Evolutionary conservation across 2,888 invertebrate species (phyloP).

Genomic region (Lepetodrilus schrolli): DNA sequence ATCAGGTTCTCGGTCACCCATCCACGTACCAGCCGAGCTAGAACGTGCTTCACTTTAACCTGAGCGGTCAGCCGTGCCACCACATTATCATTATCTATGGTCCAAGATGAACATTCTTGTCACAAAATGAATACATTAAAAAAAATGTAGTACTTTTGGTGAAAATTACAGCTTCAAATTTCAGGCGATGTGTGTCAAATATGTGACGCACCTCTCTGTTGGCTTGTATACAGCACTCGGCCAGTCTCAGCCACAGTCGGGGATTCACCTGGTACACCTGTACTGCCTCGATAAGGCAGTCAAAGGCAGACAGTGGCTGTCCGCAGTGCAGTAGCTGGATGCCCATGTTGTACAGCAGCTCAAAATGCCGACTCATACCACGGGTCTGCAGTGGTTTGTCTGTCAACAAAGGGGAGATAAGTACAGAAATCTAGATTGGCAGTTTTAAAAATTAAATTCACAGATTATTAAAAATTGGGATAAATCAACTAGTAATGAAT

Average conservation of each 20-base stretch:
- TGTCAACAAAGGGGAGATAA: conserved; percentile 58
- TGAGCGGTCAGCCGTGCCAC: too few species aligned
- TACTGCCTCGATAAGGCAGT: conserved; percentile 89
- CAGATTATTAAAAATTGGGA: too few species aligned
- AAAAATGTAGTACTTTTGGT: too few species aligned
- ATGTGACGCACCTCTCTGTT: conserved; percentile 63
- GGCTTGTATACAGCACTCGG: conserved; percentile 83
- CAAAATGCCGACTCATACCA: conserved; percentile 80
- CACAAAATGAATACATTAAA: too few species aligned
- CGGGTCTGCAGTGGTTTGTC: conserved; percentile 80
- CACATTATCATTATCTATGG: neutral
- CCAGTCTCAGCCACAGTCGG: conserved; percentile 91
- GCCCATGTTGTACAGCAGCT: conserved; percentile 87
- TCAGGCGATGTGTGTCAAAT: too few species aligned
- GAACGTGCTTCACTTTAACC: too few species aligned
- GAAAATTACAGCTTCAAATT: too few species aligned
- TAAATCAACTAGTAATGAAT: too few species aligned
- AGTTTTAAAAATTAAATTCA: too few species aligned
- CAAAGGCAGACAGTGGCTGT: conserved; percentile 89
- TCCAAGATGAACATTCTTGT: too few species aligned
- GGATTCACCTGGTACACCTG: conserved; percentile 91
- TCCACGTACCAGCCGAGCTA: too few species aligned
- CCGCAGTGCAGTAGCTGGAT: conserved; percentile 88
- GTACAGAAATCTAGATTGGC: neutral
- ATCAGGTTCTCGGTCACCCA: too few species aligned